phyloP scores from a whole-genome alignment of 2,888 invertebrate species.

The Chrysolina americana region DNA sequence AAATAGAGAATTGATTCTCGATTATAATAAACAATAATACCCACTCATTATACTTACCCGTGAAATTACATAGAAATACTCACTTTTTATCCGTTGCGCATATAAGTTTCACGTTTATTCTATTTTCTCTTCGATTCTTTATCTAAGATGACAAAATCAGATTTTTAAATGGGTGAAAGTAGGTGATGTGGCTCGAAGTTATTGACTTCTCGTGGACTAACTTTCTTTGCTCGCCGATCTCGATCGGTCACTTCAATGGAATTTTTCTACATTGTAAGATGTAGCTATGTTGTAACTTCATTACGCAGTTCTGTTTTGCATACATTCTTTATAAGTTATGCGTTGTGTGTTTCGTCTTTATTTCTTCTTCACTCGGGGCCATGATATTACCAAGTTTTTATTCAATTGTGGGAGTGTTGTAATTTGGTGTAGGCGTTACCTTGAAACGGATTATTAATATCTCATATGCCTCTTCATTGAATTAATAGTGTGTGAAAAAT shows the following conservation, averaged over 20 bases:
- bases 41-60: no score
- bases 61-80: not conserved
- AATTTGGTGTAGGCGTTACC: constrained; percentile 3
- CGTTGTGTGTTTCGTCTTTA: constrained; percentile 1
- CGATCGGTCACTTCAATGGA: constrained; percentile 28
- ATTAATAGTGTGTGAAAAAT: no score
- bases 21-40: no score
- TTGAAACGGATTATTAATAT: not conserved
- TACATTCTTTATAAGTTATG: constrained; percentile 6
- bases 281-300: constrained; percentile 25
- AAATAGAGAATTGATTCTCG: no score
- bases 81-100: not conserved
- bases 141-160: constrained; percentile 24
- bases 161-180: constrained; percentile 29
- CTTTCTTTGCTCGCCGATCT: constrained; percentile 25
- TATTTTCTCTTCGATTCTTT: constrained; percentile 19
- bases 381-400: not conserved
- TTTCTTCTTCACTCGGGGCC: constrained; percentile 1
- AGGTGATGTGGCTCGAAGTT: constrained; percentile 18
- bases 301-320: constrained; percentile 11
- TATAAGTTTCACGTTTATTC: constrained; percentile 3
- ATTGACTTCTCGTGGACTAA: not conserved
- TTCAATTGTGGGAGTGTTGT: constrained; percentile 9
- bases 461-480: no score
- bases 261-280: constrained; percentile 21